A percentile compares a stretch with the other conserved stretches of the same genome.
phyloP scores from a whole-genome alignment of 37 sponge, comb jelly and placozoan species.

The Amphimedon queenslandica region DNA sequence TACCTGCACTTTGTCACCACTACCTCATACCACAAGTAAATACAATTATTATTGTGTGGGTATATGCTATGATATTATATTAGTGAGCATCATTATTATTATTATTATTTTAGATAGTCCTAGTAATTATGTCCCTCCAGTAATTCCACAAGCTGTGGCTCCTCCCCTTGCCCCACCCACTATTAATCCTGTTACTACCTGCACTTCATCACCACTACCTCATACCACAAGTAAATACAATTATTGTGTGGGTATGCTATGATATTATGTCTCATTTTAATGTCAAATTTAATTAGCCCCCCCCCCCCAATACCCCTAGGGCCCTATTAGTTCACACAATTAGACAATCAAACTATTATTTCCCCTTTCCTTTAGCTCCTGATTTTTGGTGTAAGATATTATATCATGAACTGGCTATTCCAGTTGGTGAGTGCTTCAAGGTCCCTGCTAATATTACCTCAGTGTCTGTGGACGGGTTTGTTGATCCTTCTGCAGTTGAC shows the following conservation, averaged over 20 bases:
- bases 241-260: no score
- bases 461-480: constrained; percentile 91
- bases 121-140: no score
- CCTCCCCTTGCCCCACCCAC: no score
- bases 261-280: no score
- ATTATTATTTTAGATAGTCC: no score
- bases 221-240: neutral
- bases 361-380: constrained; percentile 54
- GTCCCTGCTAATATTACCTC: constrained; percentile 66
- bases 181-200: no score
- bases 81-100: no score
- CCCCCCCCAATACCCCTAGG: constrained; percentile 57
- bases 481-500: constrained; percentile 83
- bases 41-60: no score
- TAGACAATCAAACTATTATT: neutral
- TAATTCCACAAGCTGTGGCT: no score
- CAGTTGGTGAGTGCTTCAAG: constrained; percentile 91
- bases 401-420: constrained; percentile 89
- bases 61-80: no score
- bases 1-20: no score
- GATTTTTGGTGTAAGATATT: constrained; percentile 92
- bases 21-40: no score
- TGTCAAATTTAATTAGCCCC: neutral
- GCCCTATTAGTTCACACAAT: neutral
- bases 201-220: neutral